phyloP scores from a whole-genome alignment of 1,140 invertebrate genomes.

The Ylistrum balloti region DNA sequence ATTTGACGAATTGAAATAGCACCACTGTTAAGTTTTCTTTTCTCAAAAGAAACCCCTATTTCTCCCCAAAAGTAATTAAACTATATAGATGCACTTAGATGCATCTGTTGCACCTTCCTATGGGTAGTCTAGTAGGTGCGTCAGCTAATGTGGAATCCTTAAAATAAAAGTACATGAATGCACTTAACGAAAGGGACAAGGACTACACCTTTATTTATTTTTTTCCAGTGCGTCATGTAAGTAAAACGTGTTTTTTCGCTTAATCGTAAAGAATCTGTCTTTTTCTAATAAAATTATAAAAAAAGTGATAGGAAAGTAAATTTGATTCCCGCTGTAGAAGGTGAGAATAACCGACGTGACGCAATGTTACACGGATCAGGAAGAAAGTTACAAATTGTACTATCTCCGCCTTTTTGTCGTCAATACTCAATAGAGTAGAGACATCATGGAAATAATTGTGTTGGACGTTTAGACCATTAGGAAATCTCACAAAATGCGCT shows the following conservation, averaged over 20 bases:
- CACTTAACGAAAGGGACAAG: too few relatives aligned
- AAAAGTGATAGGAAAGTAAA: background rate
- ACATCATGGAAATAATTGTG: slow-evolving; percentile 20
- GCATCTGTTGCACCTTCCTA: too few relatives aligned
- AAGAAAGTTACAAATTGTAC: background rate
- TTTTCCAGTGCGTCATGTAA: background rate
- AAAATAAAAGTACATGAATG: too few relatives aligned
- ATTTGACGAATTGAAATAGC: too few relatives aligned
- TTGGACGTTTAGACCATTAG: background rate
- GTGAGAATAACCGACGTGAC: background rate
- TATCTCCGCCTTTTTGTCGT: background rate
- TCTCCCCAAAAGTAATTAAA: too few relatives aligned
- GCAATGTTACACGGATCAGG: background rate
- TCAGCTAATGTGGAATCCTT: too few relatives aligned
- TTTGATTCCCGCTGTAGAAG: slow-evolving; percentile 10
- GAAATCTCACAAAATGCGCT: slow-evolving; percentile 11
- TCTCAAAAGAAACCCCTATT: too few relatives aligned
- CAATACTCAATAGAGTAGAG: slow-evolving; percentile 20
- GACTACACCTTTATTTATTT: too few relatives aligned
- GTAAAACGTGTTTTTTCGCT: background rate
- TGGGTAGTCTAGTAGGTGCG: too few relatives aligned
- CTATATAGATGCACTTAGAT: too few relatives aligned
- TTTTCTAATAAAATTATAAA: background rate
- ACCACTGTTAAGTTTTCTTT: too few relatives aligned
- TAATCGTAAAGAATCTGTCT: background rate